Evolutionary conservation across 2,797 vertebrate species (phyloP).

Genomic region (Typhlichthys eigenmanni): DNA sequence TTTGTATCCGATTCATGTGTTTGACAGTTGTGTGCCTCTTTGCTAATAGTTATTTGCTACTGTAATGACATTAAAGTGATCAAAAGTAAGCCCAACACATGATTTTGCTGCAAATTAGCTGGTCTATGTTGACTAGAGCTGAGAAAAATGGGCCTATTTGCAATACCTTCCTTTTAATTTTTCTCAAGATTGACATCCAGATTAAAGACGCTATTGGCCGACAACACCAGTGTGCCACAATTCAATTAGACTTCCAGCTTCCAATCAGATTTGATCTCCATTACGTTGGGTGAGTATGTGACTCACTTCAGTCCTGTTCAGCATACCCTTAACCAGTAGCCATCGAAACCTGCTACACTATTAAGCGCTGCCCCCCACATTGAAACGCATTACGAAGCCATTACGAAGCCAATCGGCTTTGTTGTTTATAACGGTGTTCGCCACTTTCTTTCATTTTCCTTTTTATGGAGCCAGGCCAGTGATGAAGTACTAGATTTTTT

Average conservation of each 20-base stretch:
- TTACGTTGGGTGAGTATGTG: slow-evolving; percentile 80
- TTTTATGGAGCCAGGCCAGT: neutral
- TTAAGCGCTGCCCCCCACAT: too few relatives aligned
- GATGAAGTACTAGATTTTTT: neutral
- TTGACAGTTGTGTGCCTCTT: too few relatives aligned
- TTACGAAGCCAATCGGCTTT: neutral
- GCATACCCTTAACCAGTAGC: slow-evolving; percentile 29
- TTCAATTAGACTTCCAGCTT: slow-evolving; percentile 94
- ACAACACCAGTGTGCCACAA: slow-evolving; percentile 90
- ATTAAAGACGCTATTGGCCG: slow-evolving; percentile 87
- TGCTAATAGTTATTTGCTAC: too few relatives aligned
- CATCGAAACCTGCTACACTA: neutral
- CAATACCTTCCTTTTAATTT: slow-evolving; percentile 13
- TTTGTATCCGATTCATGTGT: slow-evolving; percentile 14
- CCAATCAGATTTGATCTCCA: slow-evolving; percentile 87
- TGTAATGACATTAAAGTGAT: too few relatives aligned
- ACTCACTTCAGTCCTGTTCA: slow-evolving; percentile 14
- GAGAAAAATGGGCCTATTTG: neutral
- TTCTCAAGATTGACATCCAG: slow-evolving; percentile 85
- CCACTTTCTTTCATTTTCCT: neutral
- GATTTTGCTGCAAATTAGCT: too few relatives aligned
- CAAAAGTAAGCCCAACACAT: too few relatives aligned
- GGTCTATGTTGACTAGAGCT: too few relatives aligned
- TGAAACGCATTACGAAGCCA: neutral
- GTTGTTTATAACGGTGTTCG: neutral